Evolutionary conservation across 2,888 invertebrate genomes (phyloP).

Genomic region (Eupithecia abbreviata): DNA sequence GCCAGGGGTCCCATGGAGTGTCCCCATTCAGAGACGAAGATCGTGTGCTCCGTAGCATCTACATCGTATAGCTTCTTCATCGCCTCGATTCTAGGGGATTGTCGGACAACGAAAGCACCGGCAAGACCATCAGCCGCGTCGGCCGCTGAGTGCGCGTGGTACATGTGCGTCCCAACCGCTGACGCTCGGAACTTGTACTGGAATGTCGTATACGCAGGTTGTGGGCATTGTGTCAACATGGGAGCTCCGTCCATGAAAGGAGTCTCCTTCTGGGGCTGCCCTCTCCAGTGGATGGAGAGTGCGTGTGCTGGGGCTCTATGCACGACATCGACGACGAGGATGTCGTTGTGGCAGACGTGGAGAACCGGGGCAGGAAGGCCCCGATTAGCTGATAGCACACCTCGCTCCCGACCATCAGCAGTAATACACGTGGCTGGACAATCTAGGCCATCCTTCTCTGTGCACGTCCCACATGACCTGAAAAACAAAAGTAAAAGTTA

Average conservation of each 20-base stretch:
- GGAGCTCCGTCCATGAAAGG: slow-evolving; percentile 92
- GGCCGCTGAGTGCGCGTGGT: slow-evolving; percentile 88
- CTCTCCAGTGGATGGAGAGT: slow-evolving; percentile 91
- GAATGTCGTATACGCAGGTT: slow-evolving; percentile 88
- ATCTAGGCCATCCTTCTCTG: slow-evolving; percentile 80
- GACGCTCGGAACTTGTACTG: slow-evolving; percentile 91
- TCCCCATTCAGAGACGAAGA: slow-evolving; percentile 89
- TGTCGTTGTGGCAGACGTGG: slow-evolving; percentile 90
- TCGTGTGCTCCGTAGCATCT: slow-evolving; percentile 87
- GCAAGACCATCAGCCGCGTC: slow-evolving; percentile 88
- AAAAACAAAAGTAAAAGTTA: slow-evolving; percentile 9
- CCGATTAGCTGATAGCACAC: slow-evolving; percentile 87
- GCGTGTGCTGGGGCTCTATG: slow-evolving; percentile 89
- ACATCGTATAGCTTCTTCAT: slow-evolving; percentile 86
- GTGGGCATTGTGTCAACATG: slow-evolving; percentile 90
- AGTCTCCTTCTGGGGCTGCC: slow-evolving; percentile 87
- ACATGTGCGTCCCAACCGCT: slow-evolving; percentile 88
- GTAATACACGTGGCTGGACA: slow-evolving; percentile 87
- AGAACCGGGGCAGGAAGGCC: slow-evolving; percentile 85
- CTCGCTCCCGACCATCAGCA: slow-evolving; percentile 85
- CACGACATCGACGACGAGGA: slow-evolving; percentile 89
- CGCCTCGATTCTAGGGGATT: slow-evolving; percentile 85
- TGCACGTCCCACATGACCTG: slow-evolving; percentile 87
- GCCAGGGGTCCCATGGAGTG: slow-evolving; percentile 81
- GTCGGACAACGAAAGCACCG: slow-evolving; percentile 88